These are phyloP conservation scores for Hydropsyche betteni DNA, from an alignment of 2,888 invertebrate species.

Conservation along the genomic window DNA sequence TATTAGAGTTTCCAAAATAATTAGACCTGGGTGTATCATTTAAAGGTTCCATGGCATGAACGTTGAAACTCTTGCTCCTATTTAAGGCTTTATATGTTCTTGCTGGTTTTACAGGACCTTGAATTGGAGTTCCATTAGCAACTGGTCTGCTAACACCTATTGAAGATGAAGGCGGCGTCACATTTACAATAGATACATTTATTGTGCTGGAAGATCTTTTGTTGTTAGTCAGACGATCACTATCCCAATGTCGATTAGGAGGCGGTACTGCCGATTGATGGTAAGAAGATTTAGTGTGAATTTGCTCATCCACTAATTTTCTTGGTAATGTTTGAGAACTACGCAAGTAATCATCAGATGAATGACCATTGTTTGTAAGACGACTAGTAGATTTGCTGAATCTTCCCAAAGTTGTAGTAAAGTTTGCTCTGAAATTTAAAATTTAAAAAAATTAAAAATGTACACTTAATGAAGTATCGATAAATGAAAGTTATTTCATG, in stretches of 20 bases:
- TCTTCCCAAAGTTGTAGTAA: conserved; percentile 80
- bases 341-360: conserved; percentile 66
- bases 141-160: conserved; percentile 54
- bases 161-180: conserved; percentile 58
- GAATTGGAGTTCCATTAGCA: conserved; percentile 61
- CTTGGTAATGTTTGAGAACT: conserved; percentile 82
- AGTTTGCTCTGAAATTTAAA: conserved; percentile 71
- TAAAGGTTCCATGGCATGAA: conserved; percentile 69
- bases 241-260: conserved; percentile 63
- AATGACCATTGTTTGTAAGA: conserved; percentile 67
- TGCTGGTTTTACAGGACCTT: conserved; percentile 81
- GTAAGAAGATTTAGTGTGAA: conserved; percentile 59
- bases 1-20: conserved; percentile 63
- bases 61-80: conserved; percentile 87
- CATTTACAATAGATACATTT: conserved; percentile 72
- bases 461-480: too few relatives aligned
- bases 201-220: conserved; percentile 70
- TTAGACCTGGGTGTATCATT: conserved; percentile 62
- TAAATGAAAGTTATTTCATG: background rate
- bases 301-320: conserved; percentile 66
- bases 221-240: conserved; percentile 62
- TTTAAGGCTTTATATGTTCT: conserved; percentile 80
- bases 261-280: conserved; percentile 57
- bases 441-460: conserved; percentile 53
- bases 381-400: conserved; percentile 85